Conservation (phyloP, 2,113 vertebrate species). For the Leucosticte australis region DNA sequence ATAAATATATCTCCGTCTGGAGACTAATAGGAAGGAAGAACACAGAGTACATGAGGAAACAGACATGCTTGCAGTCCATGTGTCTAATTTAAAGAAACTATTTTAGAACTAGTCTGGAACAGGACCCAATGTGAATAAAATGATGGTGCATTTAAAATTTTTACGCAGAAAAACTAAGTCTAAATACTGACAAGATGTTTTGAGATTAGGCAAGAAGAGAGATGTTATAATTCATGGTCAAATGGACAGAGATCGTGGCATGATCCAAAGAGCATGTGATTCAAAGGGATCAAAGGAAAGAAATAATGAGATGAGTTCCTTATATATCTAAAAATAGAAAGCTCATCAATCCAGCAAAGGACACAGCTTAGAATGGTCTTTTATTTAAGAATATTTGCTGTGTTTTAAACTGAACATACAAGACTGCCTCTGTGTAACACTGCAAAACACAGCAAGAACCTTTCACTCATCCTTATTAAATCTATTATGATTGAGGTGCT, state of each 20-base stretch:
- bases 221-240: neutral
- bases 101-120: neutral
- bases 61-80: accelerated
- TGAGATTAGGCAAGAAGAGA: neutral
- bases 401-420: neutral
- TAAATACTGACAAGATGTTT: neutral
- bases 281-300: neutral
- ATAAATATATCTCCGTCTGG: neutral
- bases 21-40: neutral
- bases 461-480: neutral
- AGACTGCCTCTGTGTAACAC: neutral
- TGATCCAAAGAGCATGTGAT: neutral
- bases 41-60: neutral
- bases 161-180: neutral
- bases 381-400: neutral
- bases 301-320: neutral
- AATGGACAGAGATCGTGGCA: neutral
- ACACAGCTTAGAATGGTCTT: neutral
- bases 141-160: neutral
- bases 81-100: neutral
- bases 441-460: neutral
- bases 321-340: neutral
- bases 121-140: neutral
- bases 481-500: neutral
- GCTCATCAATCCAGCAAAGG: neutral